phyloP scores from a whole-genome alignment of 2,888 invertebrate species.

The Lasioglossum oenotherae region DNA sequence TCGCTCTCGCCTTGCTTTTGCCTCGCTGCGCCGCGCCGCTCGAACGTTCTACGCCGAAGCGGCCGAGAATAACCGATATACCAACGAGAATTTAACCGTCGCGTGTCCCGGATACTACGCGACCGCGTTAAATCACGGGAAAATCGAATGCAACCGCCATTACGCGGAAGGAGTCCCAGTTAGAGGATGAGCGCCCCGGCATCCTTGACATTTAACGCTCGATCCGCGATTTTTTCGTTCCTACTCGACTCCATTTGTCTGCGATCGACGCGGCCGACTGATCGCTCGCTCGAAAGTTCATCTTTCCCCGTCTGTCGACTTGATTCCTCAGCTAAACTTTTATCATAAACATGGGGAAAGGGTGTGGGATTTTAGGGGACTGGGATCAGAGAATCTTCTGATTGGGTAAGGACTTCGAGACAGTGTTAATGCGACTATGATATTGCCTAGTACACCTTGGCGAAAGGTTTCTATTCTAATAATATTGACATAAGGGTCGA shows the following conservation, averaged over 20 bases:
- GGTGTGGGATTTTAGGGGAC: not conserved
- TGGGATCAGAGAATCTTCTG: not conserved
- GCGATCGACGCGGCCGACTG: not conserved
- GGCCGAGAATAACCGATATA: conserved; percentile 30
- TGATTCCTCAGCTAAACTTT: not conserved
- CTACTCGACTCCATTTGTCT: not conserved
- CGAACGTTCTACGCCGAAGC: conserved; percentile 5
- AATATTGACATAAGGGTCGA: no score
- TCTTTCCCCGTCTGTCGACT: not conserved
- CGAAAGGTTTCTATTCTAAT: no score
- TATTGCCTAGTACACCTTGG: not conserved
- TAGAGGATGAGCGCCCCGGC: conserved; percentile 1
- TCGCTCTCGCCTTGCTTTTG: not conserved
- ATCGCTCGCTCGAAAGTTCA: conserved; percentile 1
- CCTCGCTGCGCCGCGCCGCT: not conserved
- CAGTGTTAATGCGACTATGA: not conserved
- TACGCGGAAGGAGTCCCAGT: conserved; percentile 1
- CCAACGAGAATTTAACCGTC: conserved; percentile 41
- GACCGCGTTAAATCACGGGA: conserved; percentile 34
- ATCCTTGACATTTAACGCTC: conserved; percentile 22
- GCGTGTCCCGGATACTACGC: conserved; percentile 52
- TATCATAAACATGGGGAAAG: not conserved
- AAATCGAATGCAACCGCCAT: conserved; percentile 18
- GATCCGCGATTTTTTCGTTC: not conserved
- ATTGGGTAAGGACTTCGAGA: not conserved